Evolutionary conservation across 2,797 vertebrate genomes (phyloP).

Genomic region (Champsocephalus esox): DNA sequence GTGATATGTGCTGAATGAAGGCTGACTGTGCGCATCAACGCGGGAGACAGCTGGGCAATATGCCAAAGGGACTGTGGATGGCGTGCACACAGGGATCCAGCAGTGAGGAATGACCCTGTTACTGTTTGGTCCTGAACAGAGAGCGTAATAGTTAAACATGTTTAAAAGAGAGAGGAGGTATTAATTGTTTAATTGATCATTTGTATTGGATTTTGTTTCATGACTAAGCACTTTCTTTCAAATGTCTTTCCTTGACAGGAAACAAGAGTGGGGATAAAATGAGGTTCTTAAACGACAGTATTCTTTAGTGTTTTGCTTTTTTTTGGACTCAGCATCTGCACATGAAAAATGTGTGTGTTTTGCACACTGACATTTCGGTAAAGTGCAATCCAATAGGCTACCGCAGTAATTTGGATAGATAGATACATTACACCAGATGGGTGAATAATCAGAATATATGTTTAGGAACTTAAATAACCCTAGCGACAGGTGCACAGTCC

Average conservation of each 20-base stretch:
- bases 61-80: constrained; percentile 50
- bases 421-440: too few relatives aligned
- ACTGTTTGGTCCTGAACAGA: constrained; percentile 18
- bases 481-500: too few relatives aligned
- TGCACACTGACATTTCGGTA: not conserved
- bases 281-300: not conserved
- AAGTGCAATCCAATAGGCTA: too few relatives aligned
- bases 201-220: constrained; percentile 7
- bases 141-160: constrained; percentile 2
- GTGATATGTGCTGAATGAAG: constrained; percentile 62
- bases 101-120: constrained; percentile 51
- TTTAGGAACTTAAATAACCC: too few relatives aligned
- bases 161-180: constrained; percentile 2
- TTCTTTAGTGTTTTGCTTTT: too few relatives aligned
- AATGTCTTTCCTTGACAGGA: too few relatives aligned
- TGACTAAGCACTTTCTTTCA: constrained; percentile 1
- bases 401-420: too few relatives aligned
- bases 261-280: not conserved
- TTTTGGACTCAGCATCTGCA: too few relatives aligned
- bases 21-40: constrained; percentile 44
- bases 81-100: constrained; percentile 33
- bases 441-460: too few relatives aligned
- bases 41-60: constrained; percentile 36
- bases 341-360: too few relatives aligned
- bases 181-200: constrained; percentile 3